Evolutionary conservation across 1,140 invertebrate species (phyloP).

Genomic region (Lasioglossum baleicum): DNA sequence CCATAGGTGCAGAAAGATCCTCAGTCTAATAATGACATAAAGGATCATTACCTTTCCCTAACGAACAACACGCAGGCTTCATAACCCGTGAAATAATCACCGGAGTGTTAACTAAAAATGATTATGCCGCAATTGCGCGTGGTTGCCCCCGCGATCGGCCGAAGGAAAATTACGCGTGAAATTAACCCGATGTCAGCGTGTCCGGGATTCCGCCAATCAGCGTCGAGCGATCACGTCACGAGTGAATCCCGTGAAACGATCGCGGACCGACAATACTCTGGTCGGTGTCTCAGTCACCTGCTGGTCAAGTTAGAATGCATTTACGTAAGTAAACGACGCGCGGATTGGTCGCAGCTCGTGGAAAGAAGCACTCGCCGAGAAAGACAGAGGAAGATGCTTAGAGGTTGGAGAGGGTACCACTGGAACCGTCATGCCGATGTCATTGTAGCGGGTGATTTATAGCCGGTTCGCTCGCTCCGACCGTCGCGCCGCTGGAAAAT

Average conservation of each 20-base stretch:
- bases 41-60: too few relatives aligned
- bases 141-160: too few relatives aligned
- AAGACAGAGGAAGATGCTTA: slow-evolving; percentile 14
- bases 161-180: too few relatives aligned
- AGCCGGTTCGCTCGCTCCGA: slow-evolving; percentile 26
- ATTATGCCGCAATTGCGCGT: too few relatives aligned
- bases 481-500: slow-evolving; percentile 58
- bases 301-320: slow-evolving; percentile 51
- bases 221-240: background rate
- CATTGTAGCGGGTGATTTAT: slow-evolving; percentile 68
- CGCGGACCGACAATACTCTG: slow-evolving; percentile 23
- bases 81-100: too few relatives aligned
- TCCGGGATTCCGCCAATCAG: too few relatives aligned
- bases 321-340: slow-evolving; percentile 62
- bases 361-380: slow-evolving; percentile 26
- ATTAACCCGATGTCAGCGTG: too few relatives aligned
- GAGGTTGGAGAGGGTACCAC: slow-evolving; percentile 28
- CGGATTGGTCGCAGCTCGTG: slow-evolving; percentile 19
- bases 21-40: too few relatives aligned
- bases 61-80: too few relatives aligned
- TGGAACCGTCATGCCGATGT: slow-evolving; percentile 58
- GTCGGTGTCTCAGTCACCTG: slow-evolving; percentile 39
- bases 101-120: too few relatives aligned
- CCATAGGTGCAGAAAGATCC: too few relatives aligned
- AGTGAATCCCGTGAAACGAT: slow-evolving; percentile 37